Base-by-base conservation (phyloP, 2,113 vertebrate genomes). In the Leuciscus idus region DNA sequence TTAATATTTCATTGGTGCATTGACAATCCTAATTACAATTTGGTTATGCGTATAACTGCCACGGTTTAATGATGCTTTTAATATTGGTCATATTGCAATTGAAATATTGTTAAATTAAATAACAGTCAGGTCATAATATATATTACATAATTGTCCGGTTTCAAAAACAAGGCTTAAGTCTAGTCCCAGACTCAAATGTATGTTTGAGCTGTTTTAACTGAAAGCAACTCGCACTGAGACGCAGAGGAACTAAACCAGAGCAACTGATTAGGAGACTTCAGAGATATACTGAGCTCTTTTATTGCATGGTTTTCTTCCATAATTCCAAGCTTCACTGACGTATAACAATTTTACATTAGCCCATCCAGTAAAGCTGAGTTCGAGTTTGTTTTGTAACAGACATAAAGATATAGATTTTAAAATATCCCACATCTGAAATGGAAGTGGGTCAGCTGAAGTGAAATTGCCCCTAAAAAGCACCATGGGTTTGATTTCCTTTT, bases 381-480 rank as follows among this genome's bases (percentile, higher is more conserved):
- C 79, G 73, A 84, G 57, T 72, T 86, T 75, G 17, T 90, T 90
- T 88, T 50, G 59, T 91, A 90, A 91, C 91, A 90, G 84, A 88
- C 87, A 83, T 91, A 92, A 91, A 91, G 85, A 90, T 84, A 87
- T 82, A 87, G 84, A 90, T 86, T 86, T 87, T 89, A 91, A 80
- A 90, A 72, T 43, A 2, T 43, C 50, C 13, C 50, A 17, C 87
- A 92, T 91, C 90, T 91, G 83, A 90, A 90, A 90, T 81, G 88
- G 26, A 82, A 86, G 55, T 92, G 90, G 87, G 76, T 92, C 91
- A 92, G 91, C 86, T 89, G 55, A 84, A 73, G 91, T 91, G 81
- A 91, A 92, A 92, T 90, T 88, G 85, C 84, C 84, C 90, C 52
- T 90, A 43, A 76, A 88, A 90, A 86, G 90, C 90, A 92, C 89